Evolutionary conservation across 2,888 invertebrate genomes (phyloP).

Genomic region (Mythimna loreyi): DNA sequence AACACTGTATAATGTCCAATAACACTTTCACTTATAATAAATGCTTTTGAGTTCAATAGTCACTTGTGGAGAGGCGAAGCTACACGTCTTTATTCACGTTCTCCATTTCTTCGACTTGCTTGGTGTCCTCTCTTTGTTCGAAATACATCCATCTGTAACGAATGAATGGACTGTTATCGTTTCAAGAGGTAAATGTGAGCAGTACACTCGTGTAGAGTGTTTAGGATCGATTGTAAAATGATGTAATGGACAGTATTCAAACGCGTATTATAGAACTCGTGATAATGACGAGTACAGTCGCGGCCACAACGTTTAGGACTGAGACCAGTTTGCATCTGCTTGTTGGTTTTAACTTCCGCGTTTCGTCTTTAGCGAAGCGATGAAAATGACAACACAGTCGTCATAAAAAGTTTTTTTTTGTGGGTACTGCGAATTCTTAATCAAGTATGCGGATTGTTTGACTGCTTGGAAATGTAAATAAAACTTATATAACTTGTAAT

Average conservation of each 20-base stretch:
- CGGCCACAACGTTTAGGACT: conserved; percentile 35
- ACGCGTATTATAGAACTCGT: conserved; percentile 49
- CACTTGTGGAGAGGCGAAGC: conserved; percentile 21
- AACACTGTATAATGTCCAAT: conserved; percentile 69
- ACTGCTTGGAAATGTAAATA: background rate
- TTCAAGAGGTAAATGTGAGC: conserved; percentile 44
- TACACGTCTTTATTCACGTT: conserved; percentile 72
- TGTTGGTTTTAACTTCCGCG: conserved; percentile 19
- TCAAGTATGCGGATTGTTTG: background rate
- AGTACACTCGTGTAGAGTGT: conserved; percentile 46
- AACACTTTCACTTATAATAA: conserved; percentile 73
- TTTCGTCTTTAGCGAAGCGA: conserved; percentile 1
- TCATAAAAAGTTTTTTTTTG: background rate
- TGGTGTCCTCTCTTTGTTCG: conserved; percentile 77
- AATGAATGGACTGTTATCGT: conserved; percentile 57
- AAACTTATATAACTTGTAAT: background rate
- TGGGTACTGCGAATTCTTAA: background rate
- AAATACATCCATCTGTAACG: conserved; percentile 81
- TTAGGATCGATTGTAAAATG: conserved; percentile 55
- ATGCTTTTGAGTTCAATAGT: conserved; percentile 65
- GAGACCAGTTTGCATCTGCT: conserved; percentile 22
- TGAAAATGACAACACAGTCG: background rate
- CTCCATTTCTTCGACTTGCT: conserved; percentile 72
- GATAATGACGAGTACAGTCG: conserved; percentile 53
- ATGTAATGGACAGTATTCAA: conserved; percentile 50